Evolutionary conservation across 2,797 vertebrate genomes (phyloP).

Genomic region (Pristis pectinata): DNA sequence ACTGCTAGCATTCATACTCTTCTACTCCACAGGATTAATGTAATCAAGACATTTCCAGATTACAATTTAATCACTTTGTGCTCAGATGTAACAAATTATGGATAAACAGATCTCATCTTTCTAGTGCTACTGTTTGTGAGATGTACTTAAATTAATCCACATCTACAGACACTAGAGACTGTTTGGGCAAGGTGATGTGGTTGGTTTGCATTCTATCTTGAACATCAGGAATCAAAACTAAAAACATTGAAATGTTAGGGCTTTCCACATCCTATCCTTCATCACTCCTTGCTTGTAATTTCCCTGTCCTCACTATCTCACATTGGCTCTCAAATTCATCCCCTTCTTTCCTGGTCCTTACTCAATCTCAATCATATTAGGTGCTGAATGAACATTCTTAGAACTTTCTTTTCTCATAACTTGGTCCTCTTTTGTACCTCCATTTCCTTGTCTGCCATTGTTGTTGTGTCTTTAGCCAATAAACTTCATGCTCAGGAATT

Average conservation of each 20-base stretch:
- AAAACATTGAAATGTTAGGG: background rate
- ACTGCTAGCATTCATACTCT: background rate
- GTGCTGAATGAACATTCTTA: background rate
- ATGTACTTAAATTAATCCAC: background rate
- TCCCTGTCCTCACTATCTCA: background rate
- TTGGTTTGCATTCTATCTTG: background rate
- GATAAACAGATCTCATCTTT: background rate
- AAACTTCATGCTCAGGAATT: background rate
- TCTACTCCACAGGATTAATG: background rate
- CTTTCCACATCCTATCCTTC: background rate
- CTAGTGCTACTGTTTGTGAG: background rate
- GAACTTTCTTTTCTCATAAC: background rate
- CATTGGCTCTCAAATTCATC: too few relatives aligned
- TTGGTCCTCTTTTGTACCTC: background rate
- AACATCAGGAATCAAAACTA: background rate
- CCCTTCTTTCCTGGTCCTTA: background rate
- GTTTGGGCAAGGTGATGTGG: background rate
- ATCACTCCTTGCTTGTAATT: background rate
- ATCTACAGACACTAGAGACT: background rate
- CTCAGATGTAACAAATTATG: background rate
- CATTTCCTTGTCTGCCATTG: background rate
- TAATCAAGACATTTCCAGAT: background rate
- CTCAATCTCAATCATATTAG: background rate
- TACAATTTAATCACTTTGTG: background rate
- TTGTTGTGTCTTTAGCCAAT: background rate